These are phyloP conservation scores for Drosophila emarginata DNA, from an alignment of 2,888 invertebrate species.

Conservation along the genomic window DNA sequence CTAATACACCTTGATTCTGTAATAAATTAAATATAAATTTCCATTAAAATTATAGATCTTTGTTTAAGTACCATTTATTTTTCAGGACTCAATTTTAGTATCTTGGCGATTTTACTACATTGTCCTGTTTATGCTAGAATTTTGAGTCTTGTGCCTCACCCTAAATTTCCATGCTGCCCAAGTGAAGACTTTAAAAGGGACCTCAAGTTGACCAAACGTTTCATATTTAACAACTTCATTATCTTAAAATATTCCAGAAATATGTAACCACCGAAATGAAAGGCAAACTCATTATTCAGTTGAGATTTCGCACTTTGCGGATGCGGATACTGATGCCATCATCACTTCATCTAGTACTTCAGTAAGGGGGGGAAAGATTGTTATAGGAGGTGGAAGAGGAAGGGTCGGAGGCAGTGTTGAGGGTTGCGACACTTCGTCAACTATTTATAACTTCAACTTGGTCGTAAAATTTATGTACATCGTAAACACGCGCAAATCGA, in stretches of 20 bases:
- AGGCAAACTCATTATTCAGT: constrained; percentile 21
- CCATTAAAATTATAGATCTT: too few relatives aligned
- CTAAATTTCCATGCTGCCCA: too few relatives aligned
- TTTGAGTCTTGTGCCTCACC: neutral
- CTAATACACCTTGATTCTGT: too few relatives aligned
- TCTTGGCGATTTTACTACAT: neutral
- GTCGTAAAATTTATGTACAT: constrained; percentile 69
- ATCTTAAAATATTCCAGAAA: neutral
- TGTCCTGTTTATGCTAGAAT: neutral
- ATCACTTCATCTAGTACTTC: constrained; percentile 46
- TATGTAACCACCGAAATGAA: constrained; percentile 22
- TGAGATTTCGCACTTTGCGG: constrained; percentile 16
- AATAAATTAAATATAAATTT: too few relatives aligned
- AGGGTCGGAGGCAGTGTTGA: neutral
- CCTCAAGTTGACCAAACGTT: neutral
- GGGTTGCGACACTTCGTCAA: constrained; percentile 50
- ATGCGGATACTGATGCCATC: neutral
- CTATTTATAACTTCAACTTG: constrained; percentile 70
- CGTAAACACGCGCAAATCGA: constrained; percentile 63
- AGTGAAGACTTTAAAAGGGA: neutral
- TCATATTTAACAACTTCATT: neutral
- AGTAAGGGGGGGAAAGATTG: neutral
- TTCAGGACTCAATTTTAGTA: too few relatives aligned
- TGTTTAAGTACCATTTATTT: too few relatives aligned
- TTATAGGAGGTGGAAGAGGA: neutral